Conservation (phyloP, 2,797 vertebrate genomes). For the Meriones psammophilus region DNA sequence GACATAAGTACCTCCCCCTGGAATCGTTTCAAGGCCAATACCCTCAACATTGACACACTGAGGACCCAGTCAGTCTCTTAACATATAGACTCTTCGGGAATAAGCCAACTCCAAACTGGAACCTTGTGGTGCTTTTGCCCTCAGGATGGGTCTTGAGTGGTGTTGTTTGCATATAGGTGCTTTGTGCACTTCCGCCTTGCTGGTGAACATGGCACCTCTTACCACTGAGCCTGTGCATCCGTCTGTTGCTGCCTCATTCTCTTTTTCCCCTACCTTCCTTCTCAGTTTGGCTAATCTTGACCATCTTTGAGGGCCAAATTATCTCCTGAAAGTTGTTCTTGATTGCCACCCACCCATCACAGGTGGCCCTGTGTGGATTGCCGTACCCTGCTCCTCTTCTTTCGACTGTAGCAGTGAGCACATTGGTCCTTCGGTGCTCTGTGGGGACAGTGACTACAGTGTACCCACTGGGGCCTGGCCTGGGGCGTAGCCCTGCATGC, state of each 20-base stretch:
- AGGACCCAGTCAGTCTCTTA: background rate
- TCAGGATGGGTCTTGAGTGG: background rate
- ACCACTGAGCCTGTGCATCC: background rate
- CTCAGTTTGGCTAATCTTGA: background rate
- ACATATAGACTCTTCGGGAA: too few species aligned
- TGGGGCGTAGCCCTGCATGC: background rate
- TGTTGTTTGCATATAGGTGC: background rate
- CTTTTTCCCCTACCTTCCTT: background rate
- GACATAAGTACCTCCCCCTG: background rate
- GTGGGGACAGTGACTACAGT: background rate
- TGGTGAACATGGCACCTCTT: background rate
- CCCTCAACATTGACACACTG: background rate
- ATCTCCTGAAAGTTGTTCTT: background rate
- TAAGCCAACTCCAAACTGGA: background rate
- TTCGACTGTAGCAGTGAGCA: slow-evolving; percentile 18
- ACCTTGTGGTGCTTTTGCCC: background rate
- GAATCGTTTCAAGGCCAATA: background rate
- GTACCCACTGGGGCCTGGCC: background rate
- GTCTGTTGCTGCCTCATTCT: background rate
- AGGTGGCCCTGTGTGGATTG: background rate
- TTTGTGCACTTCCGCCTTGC: background rate
- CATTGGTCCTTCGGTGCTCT: background rate
- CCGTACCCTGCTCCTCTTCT: background rate
- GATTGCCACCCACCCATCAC: background rate
- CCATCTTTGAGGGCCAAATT: background rate